Base-by-base conservation (phyloP, 2,888 invertebrate species). In the Eretmocerus hayati region DNA sequence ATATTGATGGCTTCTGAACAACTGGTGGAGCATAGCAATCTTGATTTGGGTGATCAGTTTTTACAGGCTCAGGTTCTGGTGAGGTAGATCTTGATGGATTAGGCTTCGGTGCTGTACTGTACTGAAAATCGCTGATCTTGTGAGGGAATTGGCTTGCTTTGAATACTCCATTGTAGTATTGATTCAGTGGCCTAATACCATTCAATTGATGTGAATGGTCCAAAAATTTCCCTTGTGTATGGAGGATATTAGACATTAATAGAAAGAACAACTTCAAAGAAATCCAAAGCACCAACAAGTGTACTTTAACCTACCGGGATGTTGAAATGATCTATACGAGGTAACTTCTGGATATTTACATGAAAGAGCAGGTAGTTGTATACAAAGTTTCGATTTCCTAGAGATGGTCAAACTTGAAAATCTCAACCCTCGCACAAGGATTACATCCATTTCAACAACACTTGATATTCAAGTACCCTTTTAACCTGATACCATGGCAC, bases 1-100 rank as follows among this genome's bases (percentile, higher is more conserved):
- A 82, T 3, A 93, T 66, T 1, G 84, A 78, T 58, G 74, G 64
- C 67, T 87, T 80, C 5, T 47, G 8, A 30, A 57, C 50, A 5
- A 50, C 8, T 11, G 42, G 47, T 26, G 39, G 46, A 20, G 57
- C 45, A 16, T 50, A 22, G 20, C 41, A 39, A 5, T 50, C 43
- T 42, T 58, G 48, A 1, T 45, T 50, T 37, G n/a, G n/a, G n/a
- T n/a, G n/a, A n/a, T n/a, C n/a, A n/a, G n/a, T n/a, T 3, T 4
- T 21, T 11, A 21, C 2, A 33, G 11, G 13, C n/a, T 45, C 37
- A 23, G 48, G 30, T 30, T 30, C 13, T 30, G 8, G 30, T 9
- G n/a, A n/a, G n/a, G n/a, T n/a, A n/a, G n/a, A n/a, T n/a, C n/a
- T n/a, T n/a, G n/a, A n/a, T n/a, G n/a, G n/a, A n/a, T n/a, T n/a